Percentiles rank a stretch among this genome's conserved stretches.
These are phyloP conservation scores for Chlorops oryzae DNA, from an alignment of 1,140 invertebrate species.

Conservation along the genomic window DNA sequence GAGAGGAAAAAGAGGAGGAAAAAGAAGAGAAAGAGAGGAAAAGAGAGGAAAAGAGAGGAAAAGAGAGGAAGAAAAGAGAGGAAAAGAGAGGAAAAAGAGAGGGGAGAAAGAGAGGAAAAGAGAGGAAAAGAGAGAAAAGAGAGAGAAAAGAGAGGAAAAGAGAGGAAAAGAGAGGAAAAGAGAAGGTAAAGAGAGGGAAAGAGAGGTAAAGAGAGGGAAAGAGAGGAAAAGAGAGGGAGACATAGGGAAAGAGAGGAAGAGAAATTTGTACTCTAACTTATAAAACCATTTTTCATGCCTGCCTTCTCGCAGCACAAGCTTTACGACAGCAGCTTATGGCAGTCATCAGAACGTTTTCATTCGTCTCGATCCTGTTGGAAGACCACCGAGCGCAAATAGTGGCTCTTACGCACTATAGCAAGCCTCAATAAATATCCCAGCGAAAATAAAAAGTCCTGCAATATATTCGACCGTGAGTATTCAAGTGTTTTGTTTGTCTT, in stretches of 20 bases:
- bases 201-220: not conserved
- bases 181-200: not conserved
- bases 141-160: not conserved
- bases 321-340: slow-evolving; percentile 62
- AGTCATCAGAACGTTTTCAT: slow-evolving; percentile 67
- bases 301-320: slow-evolving; percentile 53
- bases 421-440: slow-evolving; percentile 63
- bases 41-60: no score
- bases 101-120: not conserved
- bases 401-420: slow-evolving; percentile 76
- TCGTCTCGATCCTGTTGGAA: slow-evolving; percentile 58
- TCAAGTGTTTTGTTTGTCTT: no score
- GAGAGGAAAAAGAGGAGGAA: no score
- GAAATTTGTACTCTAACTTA: slow-evolving; percentile 1
- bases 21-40: no score
- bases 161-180: not conserved
- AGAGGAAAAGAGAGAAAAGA: not conserved
- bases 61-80: no score
- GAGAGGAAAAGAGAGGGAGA: not conserved
- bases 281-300: slow-evolving; percentile 3
- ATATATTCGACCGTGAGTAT: slow-evolving; percentile 44
- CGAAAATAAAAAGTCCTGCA: slow-evolving; percentile 46
- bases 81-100: not conserved
- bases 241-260: not conserved
- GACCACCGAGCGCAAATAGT: slow-evolving; percentile 65